phyloP scores from a whole-genome alignment of 2,113 vertebrate genomes.

The Columba janthina region DNA sequence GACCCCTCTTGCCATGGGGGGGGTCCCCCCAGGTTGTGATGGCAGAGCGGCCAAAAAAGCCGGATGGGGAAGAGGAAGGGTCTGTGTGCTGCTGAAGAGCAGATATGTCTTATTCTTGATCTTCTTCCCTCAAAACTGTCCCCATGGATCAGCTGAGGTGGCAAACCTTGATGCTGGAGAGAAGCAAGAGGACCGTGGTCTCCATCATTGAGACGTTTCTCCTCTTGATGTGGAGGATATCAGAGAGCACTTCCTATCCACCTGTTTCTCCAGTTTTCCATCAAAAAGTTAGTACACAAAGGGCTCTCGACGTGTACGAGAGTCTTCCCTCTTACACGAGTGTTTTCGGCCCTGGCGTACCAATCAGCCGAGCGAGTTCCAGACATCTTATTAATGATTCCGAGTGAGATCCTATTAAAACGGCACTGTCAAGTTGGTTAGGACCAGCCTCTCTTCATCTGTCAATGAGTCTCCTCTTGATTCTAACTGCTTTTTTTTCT shows the following conservation, averaged over 20 bases:
- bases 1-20: neutral
- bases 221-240: fast-evolving
- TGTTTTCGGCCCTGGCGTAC: neutral
- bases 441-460: neutral
- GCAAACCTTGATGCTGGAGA: neutral
- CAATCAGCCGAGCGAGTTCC: neutral
- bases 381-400: neutral
- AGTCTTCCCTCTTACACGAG: neutral
- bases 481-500: neutral
- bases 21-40: neutral
- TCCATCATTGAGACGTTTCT: fast-evolving
- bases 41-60: neutral
- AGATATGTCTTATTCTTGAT: neutral
- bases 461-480: neutral
- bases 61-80: fast-evolving
- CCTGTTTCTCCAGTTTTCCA: neutral
- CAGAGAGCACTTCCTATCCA: neutral
- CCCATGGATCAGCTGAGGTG: fast-evolving
- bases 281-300: neutral
- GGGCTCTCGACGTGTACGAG: neutral
- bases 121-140: neutral
- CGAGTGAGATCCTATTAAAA: conserved; percentile 6
- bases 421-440: conserved; percentile 16
- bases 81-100: fast-evolving
- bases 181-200: fast-evolving